These are phyloP conservation scores for Hydraecia micacea DNA, from an alignment of 2,888 invertebrate species.

Conservation along the genomic window DNA sequence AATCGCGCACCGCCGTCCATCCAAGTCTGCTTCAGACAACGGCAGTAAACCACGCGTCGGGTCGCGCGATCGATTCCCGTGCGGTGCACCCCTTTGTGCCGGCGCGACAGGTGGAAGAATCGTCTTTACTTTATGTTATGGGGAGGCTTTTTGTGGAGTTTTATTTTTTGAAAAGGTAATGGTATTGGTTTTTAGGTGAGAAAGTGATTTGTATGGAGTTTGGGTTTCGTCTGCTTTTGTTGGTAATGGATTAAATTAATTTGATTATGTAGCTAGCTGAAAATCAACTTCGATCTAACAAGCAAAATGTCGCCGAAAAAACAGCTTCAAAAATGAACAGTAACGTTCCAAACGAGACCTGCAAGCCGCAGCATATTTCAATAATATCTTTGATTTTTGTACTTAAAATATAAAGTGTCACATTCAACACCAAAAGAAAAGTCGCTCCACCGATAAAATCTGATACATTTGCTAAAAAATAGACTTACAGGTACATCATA, in stretches of 20 bases:
- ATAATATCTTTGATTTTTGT: background rate
- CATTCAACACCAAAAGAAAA: background rate
- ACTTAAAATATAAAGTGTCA: background rate
- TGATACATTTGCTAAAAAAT: slow-evolving; percentile 28
- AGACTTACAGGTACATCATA: slow-evolving; percentile 38
- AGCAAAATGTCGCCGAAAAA: background rate
- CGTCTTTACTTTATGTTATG: slow-evolving; percentile 60
- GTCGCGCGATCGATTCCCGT: slow-evolving; percentile 72
- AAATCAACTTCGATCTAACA: background rate
- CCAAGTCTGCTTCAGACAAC: slow-evolving; percentile 48
- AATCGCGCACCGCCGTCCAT: slow-evolving; percentile 44
- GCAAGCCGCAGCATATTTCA: too few species aligned
- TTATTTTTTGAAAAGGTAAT: slow-evolving; percentile 50
- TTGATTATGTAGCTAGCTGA: background rate
- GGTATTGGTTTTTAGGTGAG: slow-evolving; percentile 50
- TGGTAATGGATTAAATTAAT: slow-evolving; percentile 37
- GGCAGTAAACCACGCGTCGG: slow-evolving; percentile 55
- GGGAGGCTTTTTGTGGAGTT: slow-evolving; percentile 40
- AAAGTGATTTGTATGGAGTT: slow-evolving; percentile 40
- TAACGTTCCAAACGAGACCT: background rate
- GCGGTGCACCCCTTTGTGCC: slow-evolving; percentile 65
- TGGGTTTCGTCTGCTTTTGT: background rate
- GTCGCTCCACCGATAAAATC: slow-evolving; percentile 1
- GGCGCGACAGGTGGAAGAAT: slow-evolving; percentile 73
- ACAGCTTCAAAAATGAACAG: background rate